These are phyloP conservation scores for Gymnoscopelus braueri DNA, from an alignment of 2,797 vertebrate species.

Conservation along the genomic window DNA sequence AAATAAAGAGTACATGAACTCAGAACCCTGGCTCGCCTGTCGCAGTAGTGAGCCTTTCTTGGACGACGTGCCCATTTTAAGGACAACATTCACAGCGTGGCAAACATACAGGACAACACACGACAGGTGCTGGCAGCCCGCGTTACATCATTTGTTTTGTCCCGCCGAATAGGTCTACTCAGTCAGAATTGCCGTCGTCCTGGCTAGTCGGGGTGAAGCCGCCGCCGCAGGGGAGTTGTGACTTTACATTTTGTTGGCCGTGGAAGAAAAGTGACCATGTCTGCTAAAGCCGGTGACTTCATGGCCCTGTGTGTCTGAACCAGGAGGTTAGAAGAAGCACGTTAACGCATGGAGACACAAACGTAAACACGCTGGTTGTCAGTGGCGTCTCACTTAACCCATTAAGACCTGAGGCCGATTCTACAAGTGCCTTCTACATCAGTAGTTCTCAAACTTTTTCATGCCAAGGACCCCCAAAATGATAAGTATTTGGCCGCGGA, in stretches of 20 bases:
- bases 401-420: not conserved
- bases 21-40: no score
- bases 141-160: constrained; percentile 70
- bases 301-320: constrained; percentile 54
- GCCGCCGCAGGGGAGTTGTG: constrained; percentile 25
- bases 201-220: constrained; percentile 26
- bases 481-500: no score
- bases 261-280: constrained; percentile 43
- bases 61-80: no score
- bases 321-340: constrained; percentile 57
- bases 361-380: constrained; percentile 49
- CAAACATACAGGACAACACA: not conserved
- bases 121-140: constrained; percentile 17
- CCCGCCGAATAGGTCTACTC: constrained; percentile 45
- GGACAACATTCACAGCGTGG: no score
- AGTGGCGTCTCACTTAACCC: not conserved
- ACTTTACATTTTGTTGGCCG: constrained; percentile 64
- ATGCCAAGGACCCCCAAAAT: no score
- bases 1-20: no score
- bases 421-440: no score
- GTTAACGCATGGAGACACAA: constrained; percentile 60
- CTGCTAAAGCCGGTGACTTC: constrained; percentile 63
- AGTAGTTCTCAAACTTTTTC: no score
- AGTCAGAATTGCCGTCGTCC: constrained; percentile 33
- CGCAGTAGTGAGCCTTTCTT: no score